These are phyloP conservation scores for Vidua macroura DNA, from an alignment of 2,113 vertebrate genomes.

Conservation along the genomic window DNA sequence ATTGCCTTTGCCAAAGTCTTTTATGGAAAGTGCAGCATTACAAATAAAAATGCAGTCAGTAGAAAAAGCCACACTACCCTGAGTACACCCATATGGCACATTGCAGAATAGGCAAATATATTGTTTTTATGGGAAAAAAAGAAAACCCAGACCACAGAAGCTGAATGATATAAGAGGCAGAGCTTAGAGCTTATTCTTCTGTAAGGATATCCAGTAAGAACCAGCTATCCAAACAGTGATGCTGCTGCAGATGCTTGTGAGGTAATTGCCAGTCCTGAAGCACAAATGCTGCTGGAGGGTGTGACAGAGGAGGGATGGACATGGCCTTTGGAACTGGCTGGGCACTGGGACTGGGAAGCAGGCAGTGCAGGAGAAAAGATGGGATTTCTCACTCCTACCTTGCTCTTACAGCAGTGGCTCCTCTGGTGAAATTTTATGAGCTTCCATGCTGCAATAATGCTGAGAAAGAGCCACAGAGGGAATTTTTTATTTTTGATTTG, in stretches of 20 bases:
- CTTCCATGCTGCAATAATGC: background rate
- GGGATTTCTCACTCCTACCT: background rate
- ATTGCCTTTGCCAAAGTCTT: conserved; percentile 51
- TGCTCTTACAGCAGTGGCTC: background rate
- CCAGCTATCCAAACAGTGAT: conserved; percentile 44
- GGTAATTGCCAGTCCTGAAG: background rate
- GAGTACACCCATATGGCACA: conserved; percentile 17
- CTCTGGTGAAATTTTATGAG: background rate
- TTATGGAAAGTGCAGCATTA: conserved; percentile 44
- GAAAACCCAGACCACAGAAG: background rate
- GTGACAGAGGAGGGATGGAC: background rate
- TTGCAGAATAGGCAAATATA: conserved; percentile 13
- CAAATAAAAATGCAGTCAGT: conserved; percentile 19
- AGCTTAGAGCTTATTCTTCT: background rate
- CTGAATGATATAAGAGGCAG: background rate
- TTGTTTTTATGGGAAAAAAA: conserved; percentile 4
- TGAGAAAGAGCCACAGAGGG: background rate
- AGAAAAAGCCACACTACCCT: conserved; percentile 15
- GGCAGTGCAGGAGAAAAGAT: background rate
- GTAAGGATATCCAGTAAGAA: conserved; percentile 12
- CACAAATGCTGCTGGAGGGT: background rate
- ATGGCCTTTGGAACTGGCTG: background rate
- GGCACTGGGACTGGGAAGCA: background rate
- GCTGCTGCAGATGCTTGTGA: conserved; percentile 46
- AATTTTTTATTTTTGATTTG: background rate